Conservation (phyloP, 2,888 invertebrate species). For the Nomada hirtipes region DNA sequence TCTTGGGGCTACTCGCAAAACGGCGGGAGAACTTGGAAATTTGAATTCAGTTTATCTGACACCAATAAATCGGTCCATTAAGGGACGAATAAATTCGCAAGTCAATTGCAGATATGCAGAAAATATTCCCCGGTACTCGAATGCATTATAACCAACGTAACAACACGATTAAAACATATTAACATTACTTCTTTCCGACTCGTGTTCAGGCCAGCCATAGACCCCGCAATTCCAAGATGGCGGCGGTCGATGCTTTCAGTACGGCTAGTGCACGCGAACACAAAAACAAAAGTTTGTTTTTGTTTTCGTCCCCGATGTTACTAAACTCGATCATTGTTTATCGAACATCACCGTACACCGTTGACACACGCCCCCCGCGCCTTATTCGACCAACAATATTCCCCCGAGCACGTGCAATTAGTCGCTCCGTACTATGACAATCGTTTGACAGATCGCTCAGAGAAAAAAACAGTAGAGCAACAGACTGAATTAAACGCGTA, state of each 20-base stretch:
- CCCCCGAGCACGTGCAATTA: background rate
- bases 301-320: slow-evolving; percentile 19
- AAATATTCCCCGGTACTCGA: too few species aligned
- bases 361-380: background rate
- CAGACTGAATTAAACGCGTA: too few species aligned
- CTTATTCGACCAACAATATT: background rate
- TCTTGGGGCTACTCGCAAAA: too few species aligned
- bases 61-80: too few species aligned
- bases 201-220: background rate
- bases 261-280: slow-evolving; percentile 12
- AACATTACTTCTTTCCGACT: background rate
- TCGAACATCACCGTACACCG: background rate
- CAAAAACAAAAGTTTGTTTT: slow-evolving; percentile 30
- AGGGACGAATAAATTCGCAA: too few species aligned
- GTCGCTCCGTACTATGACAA: background rate
- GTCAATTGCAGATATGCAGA: too few species aligned
- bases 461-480: too few species aligned
- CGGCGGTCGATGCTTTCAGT: background rate
- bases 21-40: too few species aligned
- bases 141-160: too few species aligned
- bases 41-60: too few species aligned
- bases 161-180: background rate
- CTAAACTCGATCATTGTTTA: background rate
- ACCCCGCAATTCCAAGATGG: background rate
- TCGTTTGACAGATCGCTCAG: background rate